Evolutionary conservation across 1,140 invertebrate species (phyloP).

Genomic region (Manduca sexta): DNA sequence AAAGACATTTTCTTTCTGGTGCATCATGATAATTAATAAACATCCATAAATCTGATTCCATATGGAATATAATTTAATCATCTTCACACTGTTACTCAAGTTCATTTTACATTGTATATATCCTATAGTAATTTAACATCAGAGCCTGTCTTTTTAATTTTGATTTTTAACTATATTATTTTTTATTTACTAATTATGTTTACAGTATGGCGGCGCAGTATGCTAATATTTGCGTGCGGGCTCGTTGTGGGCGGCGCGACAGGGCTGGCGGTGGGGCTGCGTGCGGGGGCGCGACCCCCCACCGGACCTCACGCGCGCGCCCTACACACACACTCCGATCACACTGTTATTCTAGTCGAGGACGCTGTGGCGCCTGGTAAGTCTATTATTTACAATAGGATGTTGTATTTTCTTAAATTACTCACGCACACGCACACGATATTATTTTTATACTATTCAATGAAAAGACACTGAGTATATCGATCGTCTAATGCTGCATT

Average conservation of each 20-base stretch:
- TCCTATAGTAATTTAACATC: too few relatives aligned
- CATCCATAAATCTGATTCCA: too few relatives aligned
- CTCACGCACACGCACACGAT: background rate
- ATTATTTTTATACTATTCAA: background rate
- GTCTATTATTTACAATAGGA: background rate
- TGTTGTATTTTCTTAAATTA: background rate
- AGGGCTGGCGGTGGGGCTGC: constrained; percentile 48
- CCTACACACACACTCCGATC: constrained; percentile 52
- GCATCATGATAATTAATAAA: too few relatives aligned
- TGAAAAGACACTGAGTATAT: too few relatives aligned
- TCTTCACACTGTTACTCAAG: too few relatives aligned
- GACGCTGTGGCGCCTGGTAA: constrained; percentile 45
- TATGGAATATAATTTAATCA: too few relatives aligned
- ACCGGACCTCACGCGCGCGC: constrained; percentile 53
- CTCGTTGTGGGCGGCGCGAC: constrained; percentile 44
- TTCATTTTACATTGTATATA: too few relatives aligned
- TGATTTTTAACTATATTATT: too few relatives aligned
- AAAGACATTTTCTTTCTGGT: too few relatives aligned
- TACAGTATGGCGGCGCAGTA: constrained; percentile 64
- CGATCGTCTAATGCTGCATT: too few relatives aligned
- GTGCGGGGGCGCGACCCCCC: constrained; percentile 29
- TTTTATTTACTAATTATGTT: too few relatives aligned
- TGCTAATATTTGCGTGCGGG: constrained; percentile 60
- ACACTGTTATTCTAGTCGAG: constrained; percentile 49
- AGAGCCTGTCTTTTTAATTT: too few relatives aligned